Evolutionary conservation across 2,888 invertebrate species (phyloP), one percentile per base, ranked within the genome.

Genomic region (Lochmaea capreae): DNA sequence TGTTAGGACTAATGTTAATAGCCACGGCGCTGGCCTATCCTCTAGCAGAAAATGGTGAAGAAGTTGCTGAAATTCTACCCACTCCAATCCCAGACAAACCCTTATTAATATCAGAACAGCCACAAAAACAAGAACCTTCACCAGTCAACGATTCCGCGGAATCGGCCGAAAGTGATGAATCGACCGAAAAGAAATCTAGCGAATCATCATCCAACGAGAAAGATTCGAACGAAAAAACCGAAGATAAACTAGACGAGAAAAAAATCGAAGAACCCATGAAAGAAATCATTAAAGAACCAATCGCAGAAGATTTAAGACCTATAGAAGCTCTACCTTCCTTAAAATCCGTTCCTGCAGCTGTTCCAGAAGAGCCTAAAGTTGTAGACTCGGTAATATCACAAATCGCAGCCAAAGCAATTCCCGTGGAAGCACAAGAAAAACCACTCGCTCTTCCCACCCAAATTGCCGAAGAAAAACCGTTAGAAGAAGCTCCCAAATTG

Each of bases 1-100:
- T 92, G 85, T 82, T 92, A 83, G 84, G 92, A 85, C 85, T 91
- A 83, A 89, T 91, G 85, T 87, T 91, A 82, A 89, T 89, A 85
- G 89, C 84, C 67, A 84, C 87, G 26, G 87, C 85, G 46, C 82
- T 90, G 82, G 89, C 91, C 54, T 90, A 91, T 89, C 93, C 93
- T 66, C 87, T 92, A 59, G 91, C 90, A 54, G 91, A 92, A 73
- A 85, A 86, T 54, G 84, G 84, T 70, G 82, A 83, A 67, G 80
- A 82, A 75, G 6, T 22, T 33, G 59, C 71, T 65, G 80, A 76
- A 59, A 70, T 77, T 68, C 33, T 73, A 65, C 67, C 58, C 67
- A 46, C 26, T 43, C 71, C 12, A 67, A 73, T 69, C 49, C 77
- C 61, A 76, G 78, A 67, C 6, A 42, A 65, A 57, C 26, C 43